These are phyloP conservation scores for Temnopleurus reevesii DNA, from an alignment of 53 echinoderm and acorn worm species.

Conservation along the genomic window DNA sequence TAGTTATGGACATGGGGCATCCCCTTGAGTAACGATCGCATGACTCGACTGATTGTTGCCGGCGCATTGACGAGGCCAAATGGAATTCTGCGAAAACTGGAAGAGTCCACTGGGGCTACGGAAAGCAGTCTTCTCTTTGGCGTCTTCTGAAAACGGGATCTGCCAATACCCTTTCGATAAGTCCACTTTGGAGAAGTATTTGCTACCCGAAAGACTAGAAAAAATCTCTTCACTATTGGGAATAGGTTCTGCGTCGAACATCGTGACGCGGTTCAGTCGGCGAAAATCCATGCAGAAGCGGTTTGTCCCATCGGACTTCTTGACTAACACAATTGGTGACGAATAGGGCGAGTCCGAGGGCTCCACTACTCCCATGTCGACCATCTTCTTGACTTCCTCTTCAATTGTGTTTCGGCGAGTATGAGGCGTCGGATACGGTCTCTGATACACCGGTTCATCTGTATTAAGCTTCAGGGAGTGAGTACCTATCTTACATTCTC, in stretches of 20 bases:
- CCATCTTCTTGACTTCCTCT: constrained; percentile 62
- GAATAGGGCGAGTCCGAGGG: constrained; percentile 64
- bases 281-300: constrained; percentile 73
- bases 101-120: constrained; percentile 35
- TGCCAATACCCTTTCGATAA: constrained; percentile 74
- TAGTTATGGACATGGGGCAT: constrained; percentile 26
- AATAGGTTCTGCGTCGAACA: constrained; percentile 73
- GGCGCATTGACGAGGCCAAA: constrained; percentile 73
- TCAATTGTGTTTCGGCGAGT: constrained; percentile 45
- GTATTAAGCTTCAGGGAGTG: constrained; percentile 63
- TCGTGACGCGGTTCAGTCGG: constrained; percentile 62
- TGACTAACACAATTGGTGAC: constrained; percentile 60
- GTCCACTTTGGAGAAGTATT: constrained; percentile 67
- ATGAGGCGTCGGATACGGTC: constrained; percentile 64
- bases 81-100: constrained; percentile 60
- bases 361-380: constrained; percentile 63
- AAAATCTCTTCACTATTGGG: constrained; percentile 72
- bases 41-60: constrained; percentile 58
- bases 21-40: constrained; percentile 37
- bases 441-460: constrained; percentile 44
- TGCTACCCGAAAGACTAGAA: constrained; percentile 41
- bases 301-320: constrained; percentile 66
- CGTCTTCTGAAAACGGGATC: constrained; percentile 41
- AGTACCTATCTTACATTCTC: constrained; percentile 43
- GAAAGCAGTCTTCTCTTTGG: constrained; percentile 62